These are phyloP conservation scores for Sebastes wilsoni DNA, from an alignment of 2,797 vertebrate species.

Conservation along the genomic window DNA sequence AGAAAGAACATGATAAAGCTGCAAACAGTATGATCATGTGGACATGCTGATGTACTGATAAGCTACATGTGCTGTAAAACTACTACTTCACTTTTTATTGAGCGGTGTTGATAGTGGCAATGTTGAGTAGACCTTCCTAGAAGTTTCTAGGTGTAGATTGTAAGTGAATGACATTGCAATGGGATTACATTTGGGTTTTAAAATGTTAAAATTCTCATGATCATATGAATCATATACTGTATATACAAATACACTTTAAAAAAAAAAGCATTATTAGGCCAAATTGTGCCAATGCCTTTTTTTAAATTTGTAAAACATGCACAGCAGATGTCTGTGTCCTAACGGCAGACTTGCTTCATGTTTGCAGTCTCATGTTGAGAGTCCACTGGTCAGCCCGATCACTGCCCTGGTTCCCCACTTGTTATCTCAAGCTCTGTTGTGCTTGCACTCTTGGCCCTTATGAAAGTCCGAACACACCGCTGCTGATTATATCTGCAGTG, in stretches of 20 bases:
- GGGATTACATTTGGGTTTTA: neutral
- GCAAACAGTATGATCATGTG: neutral
- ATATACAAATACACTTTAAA: neutral
- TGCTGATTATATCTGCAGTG: neutral
- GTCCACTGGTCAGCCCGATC: no score
- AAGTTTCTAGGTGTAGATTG: conserved; percentile 13
- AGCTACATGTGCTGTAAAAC: conserved; percentile 12
- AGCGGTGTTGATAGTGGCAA: neutral
- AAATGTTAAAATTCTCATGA: neutral
- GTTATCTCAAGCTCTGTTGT: neutral
- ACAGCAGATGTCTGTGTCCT: no score
- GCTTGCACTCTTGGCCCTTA: neutral
- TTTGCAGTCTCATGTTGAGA: no score
- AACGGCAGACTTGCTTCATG: no score
- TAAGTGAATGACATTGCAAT: neutral
- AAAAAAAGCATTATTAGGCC: neutral
- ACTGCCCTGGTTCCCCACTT: neutral
- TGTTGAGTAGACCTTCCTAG: conserved; percentile 2
- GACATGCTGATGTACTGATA: conserved; percentile 33
- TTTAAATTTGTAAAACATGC: neutral
- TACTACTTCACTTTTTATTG: conserved; percentile 34
- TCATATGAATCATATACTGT: neutral
- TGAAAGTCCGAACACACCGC: neutral
- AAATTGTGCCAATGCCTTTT: neutral
- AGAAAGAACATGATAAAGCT: neutral